Evolutionary conservation across 2,113 vertebrate genomes (phyloP).

Genomic region (Myanophis thanlyinensis): DNA sequence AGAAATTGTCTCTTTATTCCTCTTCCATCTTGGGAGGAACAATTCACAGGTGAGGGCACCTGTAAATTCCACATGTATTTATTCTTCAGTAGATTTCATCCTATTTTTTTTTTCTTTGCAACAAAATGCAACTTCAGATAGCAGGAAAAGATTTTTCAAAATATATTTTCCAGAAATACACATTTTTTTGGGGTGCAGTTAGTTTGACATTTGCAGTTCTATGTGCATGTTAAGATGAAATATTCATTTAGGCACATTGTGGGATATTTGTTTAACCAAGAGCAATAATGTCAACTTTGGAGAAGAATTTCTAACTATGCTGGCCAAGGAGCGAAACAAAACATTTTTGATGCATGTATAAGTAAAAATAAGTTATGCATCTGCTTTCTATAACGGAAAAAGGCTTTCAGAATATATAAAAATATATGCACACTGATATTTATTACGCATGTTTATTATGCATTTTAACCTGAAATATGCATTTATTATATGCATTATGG

Average conservation of each 20-base stretch:
- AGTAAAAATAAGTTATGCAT: not conserved
- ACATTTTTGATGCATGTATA: not conserved
- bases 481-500: not conserved
- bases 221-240: not conserved
- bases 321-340: not conserved
- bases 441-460: not conserved
- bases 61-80: not conserved
- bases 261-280: not conserved
- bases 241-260: not conserved
- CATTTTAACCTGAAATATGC: not conserved
- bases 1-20: not conserved
- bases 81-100: not conserved
- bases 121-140: not conserved
- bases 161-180: not conserved
- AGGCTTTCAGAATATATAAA: not conserved
- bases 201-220: not conserved
- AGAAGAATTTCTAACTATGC: not conserved
- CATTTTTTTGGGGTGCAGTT: not conserved
- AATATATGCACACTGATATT: not conserved
- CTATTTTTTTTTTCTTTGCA: not conserved
- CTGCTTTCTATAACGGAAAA: not conserved
- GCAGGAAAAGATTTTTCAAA: not conserved
- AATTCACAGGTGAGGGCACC: not conserved
- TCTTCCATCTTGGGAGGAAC: not conserved
- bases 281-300: not conserved